These are phyloP conservation scores for Peucedramus taeniatus DNA, from an alignment of 2,113 vertebrate genomes.

Conservation along the genomic window DNA sequence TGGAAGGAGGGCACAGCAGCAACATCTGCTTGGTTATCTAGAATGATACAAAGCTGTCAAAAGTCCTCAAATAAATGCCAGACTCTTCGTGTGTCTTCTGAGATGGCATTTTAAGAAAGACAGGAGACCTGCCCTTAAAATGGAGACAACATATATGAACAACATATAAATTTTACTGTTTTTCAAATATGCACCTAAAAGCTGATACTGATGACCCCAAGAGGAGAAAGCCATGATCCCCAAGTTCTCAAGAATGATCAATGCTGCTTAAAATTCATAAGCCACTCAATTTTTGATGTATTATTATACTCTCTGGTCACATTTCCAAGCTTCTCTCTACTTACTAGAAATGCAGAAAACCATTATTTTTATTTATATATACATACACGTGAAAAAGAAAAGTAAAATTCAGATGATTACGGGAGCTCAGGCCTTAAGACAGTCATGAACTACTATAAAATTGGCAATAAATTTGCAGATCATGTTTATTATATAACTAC, in stretches of 20 bases:
- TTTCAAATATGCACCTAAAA: background rate
- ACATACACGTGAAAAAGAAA: background rate
- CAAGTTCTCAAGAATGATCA: background rate
- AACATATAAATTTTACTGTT: background rate
- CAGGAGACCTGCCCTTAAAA: background rate
- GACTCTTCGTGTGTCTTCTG: background rate
- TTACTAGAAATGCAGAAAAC: background rate
- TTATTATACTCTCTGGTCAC: background rate
- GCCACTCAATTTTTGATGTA: background rate
- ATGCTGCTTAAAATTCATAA: constrained; percentile 16
- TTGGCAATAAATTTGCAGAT: background rate
- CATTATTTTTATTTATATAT: background rate
- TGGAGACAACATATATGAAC: background rate
- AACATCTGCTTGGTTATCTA: background rate
- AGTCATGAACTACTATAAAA: background rate
- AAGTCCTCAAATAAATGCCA: background rate
- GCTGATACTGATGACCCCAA: background rate
- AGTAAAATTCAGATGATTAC: background rate
- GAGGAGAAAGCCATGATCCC: background rate
- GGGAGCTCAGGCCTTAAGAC: background rate
- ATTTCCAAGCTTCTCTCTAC: background rate
- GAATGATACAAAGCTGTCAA: background rate
- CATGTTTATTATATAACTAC: background rate
- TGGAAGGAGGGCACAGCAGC: background rate
- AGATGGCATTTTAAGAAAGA: background rate